Evolutionary conservation across 2,888 invertebrate species (phyloP).

Genomic region (Dexiosoma caninum): DNA sequence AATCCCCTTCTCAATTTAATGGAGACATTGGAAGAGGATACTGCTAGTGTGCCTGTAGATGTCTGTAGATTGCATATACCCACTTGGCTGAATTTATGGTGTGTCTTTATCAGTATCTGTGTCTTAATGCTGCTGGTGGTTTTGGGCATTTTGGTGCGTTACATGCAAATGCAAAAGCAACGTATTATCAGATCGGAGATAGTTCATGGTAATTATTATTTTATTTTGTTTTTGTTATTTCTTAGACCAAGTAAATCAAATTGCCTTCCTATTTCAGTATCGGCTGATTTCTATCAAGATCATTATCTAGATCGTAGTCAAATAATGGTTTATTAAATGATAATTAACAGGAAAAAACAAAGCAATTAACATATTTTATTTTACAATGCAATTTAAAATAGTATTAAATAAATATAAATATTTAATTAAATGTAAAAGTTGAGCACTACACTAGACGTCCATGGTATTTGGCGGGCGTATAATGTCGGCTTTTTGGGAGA

Average conservation of each 20-base stretch:
- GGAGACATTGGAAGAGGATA: conserved; percentile 38
- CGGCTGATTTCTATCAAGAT: conserved; percentile 50
- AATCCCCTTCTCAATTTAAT: conserved; percentile 39
- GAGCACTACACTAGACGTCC: conserved; percentile 29
- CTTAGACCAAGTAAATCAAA: not conserved
- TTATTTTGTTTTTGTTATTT: too few species aligned
- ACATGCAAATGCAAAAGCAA: conserved; percentile 50
- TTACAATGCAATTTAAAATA: not conserved
- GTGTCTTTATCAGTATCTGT: conserved; percentile 39
- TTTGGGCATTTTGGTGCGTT: conserved; percentile 35
- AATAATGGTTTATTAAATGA: conserved; percentile 63
- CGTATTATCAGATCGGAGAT: conserved; percentile 38
- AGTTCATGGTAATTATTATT: conserved; percentile 23
- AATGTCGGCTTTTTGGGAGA: conserved; percentile 64
- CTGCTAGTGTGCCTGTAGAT: conserved; percentile 22
- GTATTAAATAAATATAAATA: not conserved
- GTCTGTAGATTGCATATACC: conserved; percentile 47
- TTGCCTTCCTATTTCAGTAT: conserved; percentile 14
- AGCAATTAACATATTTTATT: not conserved
- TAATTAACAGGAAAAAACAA: too few species aligned
- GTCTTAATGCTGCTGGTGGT: conserved; percentile 42
- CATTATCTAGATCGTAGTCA: conserved; percentile 60
- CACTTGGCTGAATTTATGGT: conserved; percentile 57
- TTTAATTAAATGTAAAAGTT: not conserved
- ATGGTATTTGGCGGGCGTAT: conserved; percentile 55